Evolutionary conservation across 2,888 invertebrate genomes (phyloP).

Genomic region (Chrysopilus asiliformis): DNA sequence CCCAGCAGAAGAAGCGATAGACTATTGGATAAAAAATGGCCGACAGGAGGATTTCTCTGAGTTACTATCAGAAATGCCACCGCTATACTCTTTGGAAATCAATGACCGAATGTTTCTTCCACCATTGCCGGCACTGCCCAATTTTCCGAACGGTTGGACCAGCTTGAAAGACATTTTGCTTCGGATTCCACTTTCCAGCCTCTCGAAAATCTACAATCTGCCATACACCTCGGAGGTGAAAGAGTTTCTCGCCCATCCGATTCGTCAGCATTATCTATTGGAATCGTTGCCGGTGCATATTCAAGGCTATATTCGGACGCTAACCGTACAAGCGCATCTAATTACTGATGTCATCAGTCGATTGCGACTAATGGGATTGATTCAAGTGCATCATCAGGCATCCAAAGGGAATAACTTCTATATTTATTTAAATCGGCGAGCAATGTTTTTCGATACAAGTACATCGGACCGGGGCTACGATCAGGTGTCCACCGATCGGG

Average conservation of each 20-base stretch:
- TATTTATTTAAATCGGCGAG: constrained; percentile 51
- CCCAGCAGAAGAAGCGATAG: constrained; percentile 13
- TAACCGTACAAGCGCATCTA: neutral
- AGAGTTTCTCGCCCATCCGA: constrained; percentile 48
- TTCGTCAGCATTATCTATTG: constrained; percentile 49
- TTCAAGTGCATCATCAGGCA: constrained; percentile 49
- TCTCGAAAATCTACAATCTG: constrained; percentile 50
- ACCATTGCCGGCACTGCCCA: constrained; percentile 45
- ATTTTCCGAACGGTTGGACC: constrained; percentile 52
- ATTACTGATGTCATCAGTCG: constrained; percentile 42
- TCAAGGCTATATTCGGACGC: constrained; percentile 22
- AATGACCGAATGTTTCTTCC: constrained; percentile 62
- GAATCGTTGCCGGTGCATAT: constrained; percentile 41
- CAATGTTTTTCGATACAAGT: constrained; percentile 50
- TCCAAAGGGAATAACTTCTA: neutral
- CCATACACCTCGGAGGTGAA: constrained; percentile 42
- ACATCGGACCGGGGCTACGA: constrained; percentile 47
- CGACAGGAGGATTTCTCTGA: constrained; percentile 28
- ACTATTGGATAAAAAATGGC: too few relatives aligned
- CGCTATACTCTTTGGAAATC: constrained; percentile 39
- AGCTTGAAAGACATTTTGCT: constrained; percentile 54
- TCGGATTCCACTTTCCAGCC: constrained; percentile 55
- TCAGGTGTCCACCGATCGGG: constrained; percentile 40
- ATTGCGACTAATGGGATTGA: constrained; percentile 52
- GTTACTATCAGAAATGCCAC: constrained; percentile 36